phyloP scores from a whole-genome alignment of 2,113 vertebrate species.

The Ciconia boyciana region DNA sequence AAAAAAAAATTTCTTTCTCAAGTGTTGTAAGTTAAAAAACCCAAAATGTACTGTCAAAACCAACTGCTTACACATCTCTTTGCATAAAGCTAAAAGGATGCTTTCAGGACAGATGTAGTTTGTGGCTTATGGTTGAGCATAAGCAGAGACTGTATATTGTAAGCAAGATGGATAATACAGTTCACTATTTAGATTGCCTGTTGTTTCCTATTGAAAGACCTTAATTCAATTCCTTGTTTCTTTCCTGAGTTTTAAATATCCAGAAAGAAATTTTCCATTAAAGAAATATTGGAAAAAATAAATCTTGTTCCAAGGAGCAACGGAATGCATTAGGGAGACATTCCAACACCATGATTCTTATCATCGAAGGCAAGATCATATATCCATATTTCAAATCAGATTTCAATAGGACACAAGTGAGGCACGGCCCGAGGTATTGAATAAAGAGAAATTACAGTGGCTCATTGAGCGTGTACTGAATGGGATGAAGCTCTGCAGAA shows the following conservation, averaged over 20 bases:
- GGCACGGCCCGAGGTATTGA: neutral
- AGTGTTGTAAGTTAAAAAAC: neutral
- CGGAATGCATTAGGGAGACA: neutral
- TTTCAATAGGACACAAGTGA: neutral
- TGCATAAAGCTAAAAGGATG: neutral
- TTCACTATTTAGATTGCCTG: neutral
- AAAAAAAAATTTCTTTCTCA: neutral
- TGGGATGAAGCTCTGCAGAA: neutral
- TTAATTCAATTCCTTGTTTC: neutral
- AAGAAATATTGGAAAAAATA: neutral
- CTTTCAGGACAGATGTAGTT: neutral
- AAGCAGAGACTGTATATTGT: neutral
- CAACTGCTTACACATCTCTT: neutral
- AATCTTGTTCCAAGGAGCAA: neutral
- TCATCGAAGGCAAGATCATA: neutral
- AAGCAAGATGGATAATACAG: neutral
- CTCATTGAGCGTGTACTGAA: neutral
- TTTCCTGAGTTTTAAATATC: neutral
- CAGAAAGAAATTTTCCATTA: neutral
- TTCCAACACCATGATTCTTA: neutral
- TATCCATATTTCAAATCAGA: neutral
- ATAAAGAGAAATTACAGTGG: neutral
- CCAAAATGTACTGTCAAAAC: neutral
- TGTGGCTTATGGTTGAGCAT: neutral
- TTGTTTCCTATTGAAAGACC: neutral